Percentiles rank a stretch among this genome's conserved stretches.
Conservation (phyloP, 2,888 invertebrate genomes). For the Ctena decussata region DNA sequence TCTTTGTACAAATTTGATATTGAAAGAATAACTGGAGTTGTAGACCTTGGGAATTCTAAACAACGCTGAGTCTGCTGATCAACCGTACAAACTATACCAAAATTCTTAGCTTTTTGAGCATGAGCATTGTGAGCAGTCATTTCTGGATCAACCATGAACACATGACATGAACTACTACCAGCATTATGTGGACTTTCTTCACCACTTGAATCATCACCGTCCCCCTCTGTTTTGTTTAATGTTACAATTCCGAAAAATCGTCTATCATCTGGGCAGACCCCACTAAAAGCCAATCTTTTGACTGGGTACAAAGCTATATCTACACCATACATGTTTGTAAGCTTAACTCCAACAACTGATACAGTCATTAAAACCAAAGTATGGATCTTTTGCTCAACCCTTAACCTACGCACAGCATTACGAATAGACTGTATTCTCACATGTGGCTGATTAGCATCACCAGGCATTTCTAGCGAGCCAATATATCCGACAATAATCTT, state of each 20-base stretch:
- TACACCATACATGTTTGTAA: slow-evolving; percentile 92
- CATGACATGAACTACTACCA: slow-evolving; percentile 94
- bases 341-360: slow-evolving; percentile 91
- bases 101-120: slow-evolving; percentile 92
- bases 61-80: slow-evolving; percentile 89
- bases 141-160: slow-evolving; percentile 97
- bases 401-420: slow-evolving; percentile 95
- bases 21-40: slow-evolving; percentile 90
- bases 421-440: slow-evolving; percentile 91
- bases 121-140: slow-evolving; percentile 94
- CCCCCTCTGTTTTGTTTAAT: slow-evolving; percentile 82
- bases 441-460: slow-evolving; percentile 85
- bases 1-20: slow-evolving; percentile 89
- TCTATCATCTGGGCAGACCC: slow-evolving; percentile 96
- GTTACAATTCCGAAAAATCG: slow-evolving; percentile 97
- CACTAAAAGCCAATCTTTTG: slow-evolving; percentile 95
- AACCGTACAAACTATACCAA: slow-evolving; percentile 92
- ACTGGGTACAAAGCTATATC: slow-evolving; percentile 95
- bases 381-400: slow-evolving; percentile 94
- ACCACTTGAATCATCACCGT: slow-evolving; percentile 66
- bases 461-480: slow-evolving; percentile 98
- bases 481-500: slow-evolving; percentile 92
- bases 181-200: slow-evolving; percentile 78
- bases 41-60: slow-evolving; percentile 96
- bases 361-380: slow-evolving; percentile 95